Percentiles rank a stretch among this genome's conserved stretches.
Evolutionary conservation across 2,888 invertebrate species (phyloP).

Genomic region (Stenurella melanura): DNA sequence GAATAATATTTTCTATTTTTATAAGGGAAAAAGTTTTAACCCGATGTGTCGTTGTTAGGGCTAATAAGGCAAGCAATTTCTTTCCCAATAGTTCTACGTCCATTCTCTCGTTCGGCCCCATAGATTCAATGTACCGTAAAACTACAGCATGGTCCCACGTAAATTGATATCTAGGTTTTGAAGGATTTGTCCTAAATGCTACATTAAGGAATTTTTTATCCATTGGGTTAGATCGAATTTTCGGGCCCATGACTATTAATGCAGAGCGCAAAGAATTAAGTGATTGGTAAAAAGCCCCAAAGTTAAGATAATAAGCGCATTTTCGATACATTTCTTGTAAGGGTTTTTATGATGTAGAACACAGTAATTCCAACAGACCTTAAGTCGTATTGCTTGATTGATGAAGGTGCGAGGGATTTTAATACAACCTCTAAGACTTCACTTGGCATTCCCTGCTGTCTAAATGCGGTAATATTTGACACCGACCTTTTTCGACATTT

Average conservation of each 20-base stretch:
- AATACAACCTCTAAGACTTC: slow-evolving; percentile 26
- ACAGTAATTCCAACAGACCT: slow-evolving; percentile 12
- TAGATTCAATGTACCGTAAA: slow-evolving; percentile 1
- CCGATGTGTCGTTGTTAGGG: not conserved
- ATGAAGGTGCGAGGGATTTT: slow-evolving; percentile 23
- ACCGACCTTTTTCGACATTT: no score
- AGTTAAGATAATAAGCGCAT: slow-evolving; percentile 4
- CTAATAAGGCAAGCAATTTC: not conserved
- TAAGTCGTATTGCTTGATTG: slow-evolving; percentile 28
- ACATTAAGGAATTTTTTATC: not conserved
- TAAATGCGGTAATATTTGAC: no score
- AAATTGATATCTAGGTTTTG: not conserved
- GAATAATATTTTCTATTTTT: not conserved
- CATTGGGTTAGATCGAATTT: not conserved
- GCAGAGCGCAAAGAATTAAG: not conserved
- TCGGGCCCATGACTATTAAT: not conserved
- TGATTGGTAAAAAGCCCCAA: slow-evolving; percentile 5
- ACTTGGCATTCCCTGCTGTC: slow-evolving; percentile 23
- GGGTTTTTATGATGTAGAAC: slow-evolving; percentile 5
- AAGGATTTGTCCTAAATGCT: not conserved
- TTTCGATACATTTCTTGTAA: slow-evolving; percentile 19
- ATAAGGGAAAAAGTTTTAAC: not conserved
- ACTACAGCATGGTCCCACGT: not conserved
- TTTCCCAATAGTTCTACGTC: no score
- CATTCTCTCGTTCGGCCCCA: not conserved